These are phyloP conservation scores for Cacajao melanocephalus DNA, from an alignment of 2,797 vertebrate species.

Conservation along the genomic window DNA sequence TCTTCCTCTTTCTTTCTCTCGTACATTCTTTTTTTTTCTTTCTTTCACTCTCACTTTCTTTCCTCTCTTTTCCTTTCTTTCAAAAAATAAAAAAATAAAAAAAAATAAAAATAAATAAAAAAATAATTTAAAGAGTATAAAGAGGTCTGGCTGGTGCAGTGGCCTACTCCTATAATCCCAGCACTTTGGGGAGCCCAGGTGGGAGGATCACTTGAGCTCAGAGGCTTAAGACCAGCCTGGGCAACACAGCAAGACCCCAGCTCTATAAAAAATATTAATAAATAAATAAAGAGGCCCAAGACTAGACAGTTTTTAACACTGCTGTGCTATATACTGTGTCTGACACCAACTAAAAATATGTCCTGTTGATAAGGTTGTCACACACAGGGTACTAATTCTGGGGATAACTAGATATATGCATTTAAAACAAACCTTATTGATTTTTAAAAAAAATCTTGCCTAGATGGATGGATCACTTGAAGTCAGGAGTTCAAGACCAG, in stretches of 20 bases:
- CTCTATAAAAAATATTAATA: background rate
- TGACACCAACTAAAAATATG: background rate
- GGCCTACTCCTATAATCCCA: background rate
- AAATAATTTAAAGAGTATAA: background rate
- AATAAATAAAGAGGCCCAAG: background rate
- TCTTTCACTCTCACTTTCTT: too few species aligned
- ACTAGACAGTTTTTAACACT: accelerated
- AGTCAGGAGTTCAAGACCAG: background rate
- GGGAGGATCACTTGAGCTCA: background rate
- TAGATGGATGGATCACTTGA: background rate
- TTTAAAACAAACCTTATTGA: background rate
- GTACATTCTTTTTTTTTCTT: too few species aligned
- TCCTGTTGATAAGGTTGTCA: background rate
- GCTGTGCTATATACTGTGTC: background rate
- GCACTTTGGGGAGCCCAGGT: background rate
- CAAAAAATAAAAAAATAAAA: too few species aligned
- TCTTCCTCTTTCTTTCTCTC: too few species aligned
- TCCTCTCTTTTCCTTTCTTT: too few species aligned
- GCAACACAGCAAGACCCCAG: background rate
- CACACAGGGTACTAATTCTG: too few species aligned
- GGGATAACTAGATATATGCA: background rate
- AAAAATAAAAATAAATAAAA: too few species aligned
- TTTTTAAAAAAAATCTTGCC: background rate
- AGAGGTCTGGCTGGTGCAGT: background rate
- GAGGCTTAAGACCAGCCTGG: background rate